Conservation (phyloP, 1,140 invertebrate genomes). For the Triops longicaudatus region DNA sequence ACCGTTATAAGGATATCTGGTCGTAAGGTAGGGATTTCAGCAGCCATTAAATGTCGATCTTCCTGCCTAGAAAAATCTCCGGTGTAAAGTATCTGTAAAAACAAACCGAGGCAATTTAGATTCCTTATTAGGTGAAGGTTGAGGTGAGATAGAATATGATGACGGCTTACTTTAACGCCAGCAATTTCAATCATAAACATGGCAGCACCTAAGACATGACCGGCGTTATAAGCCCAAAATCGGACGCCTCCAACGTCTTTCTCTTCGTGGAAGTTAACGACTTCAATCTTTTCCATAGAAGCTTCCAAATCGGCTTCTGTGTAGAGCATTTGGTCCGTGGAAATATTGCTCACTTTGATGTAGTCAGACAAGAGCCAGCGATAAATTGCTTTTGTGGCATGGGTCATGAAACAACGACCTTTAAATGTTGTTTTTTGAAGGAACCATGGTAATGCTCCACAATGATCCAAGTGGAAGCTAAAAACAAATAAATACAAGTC, state of each 20-base stretch:
- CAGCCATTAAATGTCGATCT: conserved; percentile 97
- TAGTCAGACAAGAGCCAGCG: conserved; percentile 97
- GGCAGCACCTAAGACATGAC: conserved; percentile 95
- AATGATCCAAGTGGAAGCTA: conserved; percentile 97
- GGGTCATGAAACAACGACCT: conserved; percentile 98
- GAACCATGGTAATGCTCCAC: conserved; percentile 96
- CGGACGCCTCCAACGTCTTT: conserved; percentile 93
- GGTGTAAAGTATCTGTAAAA: conserved; percentile 75
- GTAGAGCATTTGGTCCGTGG: conserved; percentile 95
- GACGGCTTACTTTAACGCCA: conserved; percentile 67
- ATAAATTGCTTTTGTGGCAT: conserved; percentile 99
- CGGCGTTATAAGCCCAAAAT: conserved; percentile 98
- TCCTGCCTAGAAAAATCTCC: conserved; percentile 98
- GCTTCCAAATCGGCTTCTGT: conserved; percentile 93
- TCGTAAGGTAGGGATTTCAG: conserved; percentile 90
- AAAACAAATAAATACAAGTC: conserved; percentile 34
- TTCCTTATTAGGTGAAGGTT: background rate
- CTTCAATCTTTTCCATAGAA: conserved; percentile 98
- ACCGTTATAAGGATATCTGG: conserved; percentile 95
- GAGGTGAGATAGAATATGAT: background rate
- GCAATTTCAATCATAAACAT: conserved; percentile 99
- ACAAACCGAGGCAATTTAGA: conserved; percentile 33
- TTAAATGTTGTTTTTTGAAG: conserved; percentile 95
- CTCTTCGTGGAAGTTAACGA: conserved; percentile 96
- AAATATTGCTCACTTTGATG: conserved; percentile 92